phyloP scores from a whole-genome alignment of 2,113 vertebrate genomes.

The Sarotherodon lohbergeri region DNA sequence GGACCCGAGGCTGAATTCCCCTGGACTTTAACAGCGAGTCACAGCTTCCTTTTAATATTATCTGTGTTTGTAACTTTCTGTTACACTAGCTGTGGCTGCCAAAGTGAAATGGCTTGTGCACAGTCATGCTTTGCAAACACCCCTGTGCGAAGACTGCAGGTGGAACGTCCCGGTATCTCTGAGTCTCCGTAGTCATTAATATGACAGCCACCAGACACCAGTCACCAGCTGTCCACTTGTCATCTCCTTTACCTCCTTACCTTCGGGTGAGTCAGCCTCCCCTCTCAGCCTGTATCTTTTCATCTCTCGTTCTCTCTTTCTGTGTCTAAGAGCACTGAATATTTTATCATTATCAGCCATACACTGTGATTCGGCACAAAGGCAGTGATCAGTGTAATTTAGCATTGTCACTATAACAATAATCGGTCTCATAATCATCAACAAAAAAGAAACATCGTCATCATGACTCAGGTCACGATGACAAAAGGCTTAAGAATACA shows the following conservation, averaged over 20 bases:
- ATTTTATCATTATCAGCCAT: not conserved
- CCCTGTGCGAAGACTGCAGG: not conserved
- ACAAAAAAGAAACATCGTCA: not conserved
- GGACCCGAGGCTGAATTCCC: not conserved
- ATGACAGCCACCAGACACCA: conserved; percentile 45
- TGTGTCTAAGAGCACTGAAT: not conserved
- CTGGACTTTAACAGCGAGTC: not conserved
- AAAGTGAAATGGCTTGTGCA: not conserved
- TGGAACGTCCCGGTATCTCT: conserved; percentile 28
- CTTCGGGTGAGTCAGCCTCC: conserved; percentile 40
- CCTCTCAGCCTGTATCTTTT: not conserved
- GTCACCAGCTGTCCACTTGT: conserved; percentile 46
- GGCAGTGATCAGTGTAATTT: not conserved
- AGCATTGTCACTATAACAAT: not conserved
- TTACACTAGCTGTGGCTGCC: not conserved
- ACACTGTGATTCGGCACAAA: not conserved
- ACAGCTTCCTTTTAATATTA: not conserved
- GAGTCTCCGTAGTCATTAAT: conserved; percentile 30
- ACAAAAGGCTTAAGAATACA: not conserved
- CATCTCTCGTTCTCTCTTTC: not conserved
- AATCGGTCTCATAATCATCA: not conserved
- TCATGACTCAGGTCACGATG: not conserved
- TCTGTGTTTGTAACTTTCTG: not conserved
- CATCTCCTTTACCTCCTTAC: conserved; percentile 35
- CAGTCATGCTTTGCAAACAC: not conserved